Evolutionary conservation across 2,797 vertebrate species (phyloP).

Genomic region (Hyperoplus immaculatus): DNA sequence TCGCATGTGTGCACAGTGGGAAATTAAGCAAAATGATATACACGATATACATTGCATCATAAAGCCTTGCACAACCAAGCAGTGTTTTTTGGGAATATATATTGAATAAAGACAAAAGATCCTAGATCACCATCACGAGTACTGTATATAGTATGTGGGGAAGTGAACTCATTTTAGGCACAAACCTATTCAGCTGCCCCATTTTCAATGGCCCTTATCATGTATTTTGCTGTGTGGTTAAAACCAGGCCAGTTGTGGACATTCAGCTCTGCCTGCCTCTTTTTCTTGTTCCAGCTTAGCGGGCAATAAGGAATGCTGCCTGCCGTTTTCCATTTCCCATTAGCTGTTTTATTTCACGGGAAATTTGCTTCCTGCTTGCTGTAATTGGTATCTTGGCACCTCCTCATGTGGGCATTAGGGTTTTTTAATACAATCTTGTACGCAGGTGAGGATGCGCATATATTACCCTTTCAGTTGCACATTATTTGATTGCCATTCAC

Average conservation of each 20-base stretch:
- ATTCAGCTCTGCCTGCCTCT: slow-evolving; percentile 55
- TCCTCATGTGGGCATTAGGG: slow-evolving; percentile 85
- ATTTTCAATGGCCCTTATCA: slow-evolving; percentile 41
- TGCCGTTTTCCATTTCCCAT: slow-evolving; percentile 84
- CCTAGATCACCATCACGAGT: background rate
- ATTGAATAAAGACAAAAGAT: slow-evolving; percentile 8
- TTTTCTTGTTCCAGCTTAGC: slow-evolving; percentile 72
- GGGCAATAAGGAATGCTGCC: slow-evolving; percentile 77
- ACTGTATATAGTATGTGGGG: slow-evolving; percentile 14
- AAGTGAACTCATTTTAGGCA: slow-evolving; percentile 51
- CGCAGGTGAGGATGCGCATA: slow-evolving; percentile 84
- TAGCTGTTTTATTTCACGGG: slow-evolving; percentile 89
- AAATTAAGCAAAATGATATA: slow-evolving; percentile 1
- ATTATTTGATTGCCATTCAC: slow-evolving; percentile 84
- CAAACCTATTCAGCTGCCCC: slow-evolving; percentile 41
- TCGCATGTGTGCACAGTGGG: slow-evolving; percentile 1
- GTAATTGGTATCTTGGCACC: slow-evolving; percentile 87
- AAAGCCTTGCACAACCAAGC: slow-evolving; percentile 8
- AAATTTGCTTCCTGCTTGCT: slow-evolving; percentile 87
- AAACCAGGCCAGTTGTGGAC: slow-evolving; percentile 71
- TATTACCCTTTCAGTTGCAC: slow-evolving; percentile 84
- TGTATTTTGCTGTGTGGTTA: slow-evolving; percentile 60
- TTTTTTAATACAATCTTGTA: slow-evolving; percentile 84
- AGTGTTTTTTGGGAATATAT: background rate
- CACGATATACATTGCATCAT: background rate